Conservation (phyloP, 1,140 invertebrate species). For the Pogonus chalceus region DNA sequence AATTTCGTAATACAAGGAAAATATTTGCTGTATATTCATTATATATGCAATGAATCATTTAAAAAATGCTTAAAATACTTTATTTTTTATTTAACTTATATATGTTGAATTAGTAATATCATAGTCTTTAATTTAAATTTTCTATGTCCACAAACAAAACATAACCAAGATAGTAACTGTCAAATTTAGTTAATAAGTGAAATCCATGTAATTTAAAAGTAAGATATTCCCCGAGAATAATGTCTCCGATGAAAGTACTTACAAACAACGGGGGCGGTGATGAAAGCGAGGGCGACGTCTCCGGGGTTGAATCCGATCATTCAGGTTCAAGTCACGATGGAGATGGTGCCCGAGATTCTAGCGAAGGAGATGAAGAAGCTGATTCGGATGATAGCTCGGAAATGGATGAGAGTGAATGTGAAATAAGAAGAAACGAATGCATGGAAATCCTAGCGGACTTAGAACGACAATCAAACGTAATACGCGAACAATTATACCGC, state of each 20-base stretch:
- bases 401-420: slow-evolving; percentile 89
- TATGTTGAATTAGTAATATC: too few relatives aligned
- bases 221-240: slow-evolving; percentile 7
- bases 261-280: slow-evolving; percentile 48
- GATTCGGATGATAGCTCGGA: slow-evolving; percentile 76
- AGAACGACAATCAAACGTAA: slow-evolving; percentile 75
- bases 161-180: too few relatives aligned
- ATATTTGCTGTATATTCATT: too few relatives aligned
- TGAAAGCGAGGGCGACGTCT: slow-evolving; percentile 45
- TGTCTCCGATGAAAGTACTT: slow-evolving; percentile 31
- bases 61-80: too few relatives aligned
- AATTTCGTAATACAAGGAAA: too few relatives aligned
- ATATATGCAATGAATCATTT: too few relatives aligned
- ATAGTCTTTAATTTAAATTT: too few relatives aligned
- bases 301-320: slow-evolving; percentile 50
- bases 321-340: slow-evolving; percentile 46
- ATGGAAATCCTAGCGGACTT: slow-evolving; percentile 78
- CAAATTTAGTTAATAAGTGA: too few relatives aligned
- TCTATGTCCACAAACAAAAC: too few relatives aligned
- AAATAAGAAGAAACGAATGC: slow-evolving; percentile 68
- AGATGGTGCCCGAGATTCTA: slow-evolving; percentile 54
- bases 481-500: slow-evolving; percentile 81
- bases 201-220: too few relatives aligned
- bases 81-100: too few relatives aligned
- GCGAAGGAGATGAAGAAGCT: slow-evolving; percentile 58